Evolutionary conservation across 2,797 vertebrate species (phyloP).

Genomic region (Rhabdomys pumilio): DNA sequence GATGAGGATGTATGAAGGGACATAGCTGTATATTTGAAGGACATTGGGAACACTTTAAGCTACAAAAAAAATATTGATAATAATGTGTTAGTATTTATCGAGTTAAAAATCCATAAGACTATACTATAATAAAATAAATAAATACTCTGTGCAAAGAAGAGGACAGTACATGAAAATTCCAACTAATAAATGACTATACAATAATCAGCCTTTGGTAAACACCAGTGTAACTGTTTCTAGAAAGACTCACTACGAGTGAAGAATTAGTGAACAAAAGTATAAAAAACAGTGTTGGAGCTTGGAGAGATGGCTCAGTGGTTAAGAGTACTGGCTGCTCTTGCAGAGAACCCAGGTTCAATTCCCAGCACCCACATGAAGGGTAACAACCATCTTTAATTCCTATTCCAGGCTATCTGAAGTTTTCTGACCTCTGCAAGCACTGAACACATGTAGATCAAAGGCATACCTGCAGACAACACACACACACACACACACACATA

Average conservation of each 20-base stretch:
- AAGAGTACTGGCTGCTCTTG: neutral
- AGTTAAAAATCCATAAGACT: constrained; percentile 36
- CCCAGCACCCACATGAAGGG: neutral
- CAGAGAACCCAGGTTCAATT: neutral
- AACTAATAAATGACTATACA: constrained; percentile 18
- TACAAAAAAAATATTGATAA: constrained; percentile 39
- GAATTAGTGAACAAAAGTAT: constrained; percentile 12
- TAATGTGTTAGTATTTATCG: neutral
- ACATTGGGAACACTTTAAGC: neutral
- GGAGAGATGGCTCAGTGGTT: neutral
- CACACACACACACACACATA: neutral
- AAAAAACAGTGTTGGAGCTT: neutral
- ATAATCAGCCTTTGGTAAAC: constrained; percentile 5
- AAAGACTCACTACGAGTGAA: constrained; percentile 3
- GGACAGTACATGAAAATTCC: neutral
- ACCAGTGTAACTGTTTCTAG: constrained; percentile 10
- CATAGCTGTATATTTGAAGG: neutral
- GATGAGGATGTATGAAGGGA: neutral
- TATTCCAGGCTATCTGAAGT: neutral
- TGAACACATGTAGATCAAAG: neutral
- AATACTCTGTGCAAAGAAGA: neutral
- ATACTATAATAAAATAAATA: neutral
- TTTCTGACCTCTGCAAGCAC: neutral
- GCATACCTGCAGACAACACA: neutral
- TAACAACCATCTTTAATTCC: neutral